These are phyloP conservation scores for Andrena trimmerana DNA, from an alignment of 2,888 invertebrate genomes.

Conservation along the genomic window DNA sequence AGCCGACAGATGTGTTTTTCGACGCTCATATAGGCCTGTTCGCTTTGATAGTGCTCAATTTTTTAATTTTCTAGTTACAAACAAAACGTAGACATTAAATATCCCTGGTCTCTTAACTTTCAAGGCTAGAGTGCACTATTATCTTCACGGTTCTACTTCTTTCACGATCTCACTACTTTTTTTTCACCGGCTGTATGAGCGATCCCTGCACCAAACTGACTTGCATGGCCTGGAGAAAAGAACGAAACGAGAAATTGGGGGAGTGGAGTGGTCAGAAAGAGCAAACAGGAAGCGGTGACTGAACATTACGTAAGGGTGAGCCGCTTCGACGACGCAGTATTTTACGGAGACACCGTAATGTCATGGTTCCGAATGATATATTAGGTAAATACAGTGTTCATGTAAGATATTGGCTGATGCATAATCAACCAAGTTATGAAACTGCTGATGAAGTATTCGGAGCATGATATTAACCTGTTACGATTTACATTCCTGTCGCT, in stretches of 20 bases:
- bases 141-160: neutral
- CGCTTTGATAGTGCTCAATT: no score
- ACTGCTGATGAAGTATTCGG: slow-evolving; percentile 19
- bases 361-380: slow-evolving; percentile 14
- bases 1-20: no score
- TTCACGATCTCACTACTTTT: neutral
- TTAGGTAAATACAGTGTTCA: slow-evolving; percentile 6
- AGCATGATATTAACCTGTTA: slow-evolving; percentile 3
- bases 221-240: neutral
- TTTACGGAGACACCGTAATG: slow-evolving; percentile 17
- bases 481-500: slow-evolving; percentile 11
- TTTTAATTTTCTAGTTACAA: no score
- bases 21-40: no score
- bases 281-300: neutral
- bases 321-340: slow-evolving; percentile 1
- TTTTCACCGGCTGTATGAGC: neutral
- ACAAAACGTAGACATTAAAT: no score
- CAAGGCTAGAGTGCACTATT: neutral
- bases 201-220: no score
- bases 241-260: neutral
- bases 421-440: slow-evolving; percentile 14
- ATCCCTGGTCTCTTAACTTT: no score
- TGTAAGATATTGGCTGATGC: slow-evolving; percentile 11
- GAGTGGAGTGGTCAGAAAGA: neutral
- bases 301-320: slow-evolving; percentile 4